Evolutionary conservation across 2,113 vertebrate genomes (phyloP), one percentile per base, ranked within the genome.

Genomic region (Toxotes chatareus): DNA sequence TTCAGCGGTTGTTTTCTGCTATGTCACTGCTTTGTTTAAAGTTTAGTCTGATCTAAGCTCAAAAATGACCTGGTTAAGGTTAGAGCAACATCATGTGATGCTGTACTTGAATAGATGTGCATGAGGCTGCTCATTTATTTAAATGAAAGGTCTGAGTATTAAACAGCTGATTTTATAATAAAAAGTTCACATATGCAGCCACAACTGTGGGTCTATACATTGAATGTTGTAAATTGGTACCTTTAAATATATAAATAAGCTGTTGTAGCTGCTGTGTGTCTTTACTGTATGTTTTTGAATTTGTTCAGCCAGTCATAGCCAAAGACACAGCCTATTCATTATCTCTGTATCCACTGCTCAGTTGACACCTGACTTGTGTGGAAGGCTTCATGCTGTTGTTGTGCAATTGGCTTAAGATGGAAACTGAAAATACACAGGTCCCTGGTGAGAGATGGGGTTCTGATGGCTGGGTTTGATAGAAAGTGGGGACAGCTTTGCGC

Each of bases 341-440:
- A 12, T 13, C 53, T 68, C 17, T 59, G 16, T 36, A 84, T 19
- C 61, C 7, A n/a, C 65, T 67, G 63, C 34, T 65, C 66, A 44
- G 21, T 23, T 57, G 46, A 70, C 2, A 5, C 55, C 31, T 23
- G 53, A 6, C 34, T 66, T 27, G 53, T 5, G 4, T 19, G 53
- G 67, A 81, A 56, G 69, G 12, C 61, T 70, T 74, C 79, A 76
- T 17, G 68, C 82, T 81, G 79, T 62, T 66, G 51, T 69, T 64
- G 69, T 68, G 69, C 65, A 78, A 63, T 78, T 85, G 84, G 82
- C 84, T 83, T 61, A 55, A 49, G 71, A 73, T 3, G 1, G 55
- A 75, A 85, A 73, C 61, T 60, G 60, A 78, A 84, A 82, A 89
- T 79, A 85, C 34, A n/a, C 61, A 4, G 14, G 42, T 80, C 44